Base-by-base conservation (phyloP, 1,140 invertebrate species). In the Lycorma delicatula region DNA sequence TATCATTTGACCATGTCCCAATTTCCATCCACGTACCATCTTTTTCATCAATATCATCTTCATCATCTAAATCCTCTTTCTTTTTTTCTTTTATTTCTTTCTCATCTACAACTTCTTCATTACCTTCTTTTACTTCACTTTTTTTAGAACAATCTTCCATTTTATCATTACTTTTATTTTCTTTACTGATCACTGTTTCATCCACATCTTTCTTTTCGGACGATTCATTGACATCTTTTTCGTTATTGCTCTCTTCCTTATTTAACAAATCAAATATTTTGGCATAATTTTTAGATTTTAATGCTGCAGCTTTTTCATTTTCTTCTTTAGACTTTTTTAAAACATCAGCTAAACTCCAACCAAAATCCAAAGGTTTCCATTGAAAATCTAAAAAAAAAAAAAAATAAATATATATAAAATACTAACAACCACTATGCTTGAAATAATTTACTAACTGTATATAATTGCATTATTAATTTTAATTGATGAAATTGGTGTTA, bases 1-100 rank as follows among this genome's bases (percentile, higher is more conserved):
- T 91, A 18, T 92, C 88, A 70, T 92, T 93, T 0, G 85, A 87
- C 90, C 89, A 93, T 0, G 85, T 92, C n/a, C 89, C 89, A 54
- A 93, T 91, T 71, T 91, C 88, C 64, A 90, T 79, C 64, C 67
- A 66, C 29, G 48, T 44, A 56, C 79, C 75, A 54, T 78, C 72
- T 47, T 74, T 73, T 23, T 75, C 71, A 71, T 78, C 69, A n/a
- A n/a, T n/a, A n/a, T n/a, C n/a, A 55, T 66, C 59, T 51, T 53
- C 20, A 18, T 49, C 51, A 31, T 50, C 52, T 63, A 27, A 23
- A 12, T 51, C n/a, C n/a, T n/a, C n/a, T n/a, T n/a, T n/a, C n/a
- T n/a, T n/a, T n/a, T 61, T 52, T 34, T 61, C 52, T 7, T 36
- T 26, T 26, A 47, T 66, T 6, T 34, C 55, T 38, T 68, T 63